Base-by-base conservation (phyloP, 1,140 invertebrate species). In the Sitophilus oryzae region DNA sequence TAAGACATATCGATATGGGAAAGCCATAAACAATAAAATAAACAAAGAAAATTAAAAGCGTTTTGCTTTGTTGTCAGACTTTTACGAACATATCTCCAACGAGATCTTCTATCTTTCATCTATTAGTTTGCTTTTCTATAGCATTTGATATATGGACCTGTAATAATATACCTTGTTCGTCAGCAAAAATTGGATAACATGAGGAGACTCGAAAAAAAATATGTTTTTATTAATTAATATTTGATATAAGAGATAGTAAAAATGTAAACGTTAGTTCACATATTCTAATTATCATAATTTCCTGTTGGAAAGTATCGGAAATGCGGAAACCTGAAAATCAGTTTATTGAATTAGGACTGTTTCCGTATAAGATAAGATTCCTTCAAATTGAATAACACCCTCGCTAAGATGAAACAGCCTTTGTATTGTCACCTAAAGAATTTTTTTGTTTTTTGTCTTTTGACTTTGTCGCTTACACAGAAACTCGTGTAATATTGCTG, bases 71-170 rank as follows among this genome's bases (percentile, higher is more conserved):
- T 55, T 11, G 52, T 16, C 23, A 34, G 52, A 55, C 48, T 40
- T 34, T 47, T 55, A 55, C 36, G 44, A 34, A 55, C 37, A 55
- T 55, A 55, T 35, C 19, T 34, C 20, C 40, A 34, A 47, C 41
- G 44, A 47, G 21, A 42, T 53, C 46, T 55, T 53, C 48, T 55
- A 55, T 55, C 52, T 55, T 35, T 42, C 52, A 55, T 55, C 52
- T 55, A 47, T 55, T 55, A 55, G 52, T 55, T 55, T 48, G 19
- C 45, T 55, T 22, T 45, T 30, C 40, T 19, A 42, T 43, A 30
- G 25, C 11, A 6, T 30, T 30, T 30, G 25, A 30, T 30, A 30
- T 6, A 30, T n/a, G n/a, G n/a, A n/a, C n/a, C n/a, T n/a, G n/a
- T n/a, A n/a, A n/a, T n/a, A n/a, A n/a, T n/a, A n/a, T n/a, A n/a